phyloP scores from a whole-genome alignment of 2,797 vertebrate species.

The Sitta carolinensis region DNA sequence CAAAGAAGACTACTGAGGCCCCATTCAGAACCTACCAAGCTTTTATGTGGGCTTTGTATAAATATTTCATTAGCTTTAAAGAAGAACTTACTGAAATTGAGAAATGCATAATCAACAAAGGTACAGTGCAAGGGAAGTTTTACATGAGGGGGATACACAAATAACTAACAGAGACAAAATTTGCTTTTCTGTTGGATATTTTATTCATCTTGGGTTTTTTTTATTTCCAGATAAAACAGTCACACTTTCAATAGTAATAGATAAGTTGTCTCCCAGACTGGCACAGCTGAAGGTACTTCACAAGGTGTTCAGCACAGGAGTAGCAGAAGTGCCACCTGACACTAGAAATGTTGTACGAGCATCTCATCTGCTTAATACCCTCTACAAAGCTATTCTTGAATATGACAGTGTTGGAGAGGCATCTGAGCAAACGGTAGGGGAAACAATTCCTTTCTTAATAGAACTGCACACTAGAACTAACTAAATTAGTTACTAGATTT shows the following conservation, averaged over 20 bases:
- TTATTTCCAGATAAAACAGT: conserved; percentile 85
- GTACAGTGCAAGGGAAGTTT: conserved; percentile 64
- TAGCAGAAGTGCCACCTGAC: conserved; percentile 92
- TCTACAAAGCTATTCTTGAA: conserved; percentile 97
- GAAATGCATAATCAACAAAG: conserved; percentile 88
- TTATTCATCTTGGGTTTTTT: neutral
- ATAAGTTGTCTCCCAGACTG: conserved; percentile 87
- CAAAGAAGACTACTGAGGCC: conserved; percentile 84
- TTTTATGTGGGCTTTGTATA: conserved; percentile 97
- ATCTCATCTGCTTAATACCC: conserved; percentile 94
- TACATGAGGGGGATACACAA: neutral
- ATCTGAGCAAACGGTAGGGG: conserved; percentile 89
- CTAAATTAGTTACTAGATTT: neutral
- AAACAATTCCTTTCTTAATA: neutral
- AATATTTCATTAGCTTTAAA: conserved; percentile 94
- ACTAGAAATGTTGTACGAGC: conserved; percentile 94
- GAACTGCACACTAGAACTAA: neutral
- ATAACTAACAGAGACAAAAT: neutral
- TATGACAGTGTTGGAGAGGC: conserved; percentile 94
- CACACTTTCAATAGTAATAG: conserved; percentile 89
- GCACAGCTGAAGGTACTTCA: conserved; percentile 93
- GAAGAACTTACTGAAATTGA: conserved; percentile 91
- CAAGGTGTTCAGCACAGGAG: conserved; percentile 94
- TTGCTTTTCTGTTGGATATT: neutral
- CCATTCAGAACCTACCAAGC: conserved; percentile 97